Evolutionary conservation across 2,888 invertebrate species (phyloP).

Genomic region (Chrysolina americana): DNA sequence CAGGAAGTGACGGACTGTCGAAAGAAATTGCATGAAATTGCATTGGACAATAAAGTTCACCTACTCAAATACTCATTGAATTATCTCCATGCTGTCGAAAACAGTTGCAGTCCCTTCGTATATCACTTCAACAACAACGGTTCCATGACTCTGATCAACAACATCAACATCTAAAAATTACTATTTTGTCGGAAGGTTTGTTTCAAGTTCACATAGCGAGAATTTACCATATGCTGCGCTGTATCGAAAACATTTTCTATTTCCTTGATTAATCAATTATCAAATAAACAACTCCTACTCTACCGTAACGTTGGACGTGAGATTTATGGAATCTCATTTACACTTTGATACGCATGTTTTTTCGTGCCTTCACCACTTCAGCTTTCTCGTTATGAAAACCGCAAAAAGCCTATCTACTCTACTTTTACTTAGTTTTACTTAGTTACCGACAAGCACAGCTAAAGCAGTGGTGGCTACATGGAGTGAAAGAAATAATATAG

Average conservation of each 20-base stretch:
- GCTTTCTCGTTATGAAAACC: neutral
- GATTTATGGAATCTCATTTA: conserved; percentile 19
- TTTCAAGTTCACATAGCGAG: conserved; percentile 16
- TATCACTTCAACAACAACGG: too few relatives aligned
- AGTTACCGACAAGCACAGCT: too few relatives aligned
- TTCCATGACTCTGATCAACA: neutral
- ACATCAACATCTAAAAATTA: neutral
- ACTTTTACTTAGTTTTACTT: too few relatives aligned
- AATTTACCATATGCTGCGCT: conserved; percentile 19
- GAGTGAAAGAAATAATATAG: too few relatives aligned
- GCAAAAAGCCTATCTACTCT: neutral
- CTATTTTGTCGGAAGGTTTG: neutral
- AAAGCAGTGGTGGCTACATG: too few relatives aligned
- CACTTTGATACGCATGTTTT: neutral
- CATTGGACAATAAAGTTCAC: too few relatives aligned
- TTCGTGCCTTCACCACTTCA: too few relatives aligned
- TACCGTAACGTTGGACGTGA: neutral
- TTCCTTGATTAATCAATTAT: conserved; percentile 7
- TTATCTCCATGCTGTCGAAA: too few relatives aligned
- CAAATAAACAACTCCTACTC: conserved; percentile 20
- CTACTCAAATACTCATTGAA: too few relatives aligned
- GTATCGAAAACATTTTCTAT: conserved; percentile 18
- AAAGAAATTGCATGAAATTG: too few relatives aligned
- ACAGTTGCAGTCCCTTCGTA: too few relatives aligned
- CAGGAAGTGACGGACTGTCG: too few relatives aligned